Percentiles rank a stretch among this genome's conserved stretches.
Evolutionary conservation across 2,113 vertebrate genomes (phyloP).

Genomic region (Sceloporus undulatus): DNA sequence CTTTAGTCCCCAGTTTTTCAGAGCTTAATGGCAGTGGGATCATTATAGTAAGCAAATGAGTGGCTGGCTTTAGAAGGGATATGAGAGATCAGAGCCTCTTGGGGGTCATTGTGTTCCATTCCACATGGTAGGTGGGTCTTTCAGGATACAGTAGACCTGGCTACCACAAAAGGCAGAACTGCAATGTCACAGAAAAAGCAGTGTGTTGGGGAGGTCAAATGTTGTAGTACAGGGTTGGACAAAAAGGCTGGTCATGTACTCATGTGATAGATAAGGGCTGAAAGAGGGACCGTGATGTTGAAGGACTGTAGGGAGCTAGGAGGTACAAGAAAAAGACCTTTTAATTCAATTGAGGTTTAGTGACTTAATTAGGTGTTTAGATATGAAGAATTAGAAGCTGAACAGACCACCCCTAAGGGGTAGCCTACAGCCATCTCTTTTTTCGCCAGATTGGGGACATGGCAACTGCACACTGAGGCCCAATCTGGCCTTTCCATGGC

Average conservation of each 20-base stretch:
- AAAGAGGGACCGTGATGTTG: neutral
- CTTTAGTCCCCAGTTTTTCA: constrained; percentile 1
- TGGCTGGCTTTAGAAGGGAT: neutral
- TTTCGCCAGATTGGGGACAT: no score
- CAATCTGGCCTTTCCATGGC: no score
- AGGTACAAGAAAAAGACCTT: neutral
- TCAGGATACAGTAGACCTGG: neutral
- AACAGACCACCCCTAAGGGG: no score
- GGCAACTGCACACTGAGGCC: no score
- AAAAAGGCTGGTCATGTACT: neutral
- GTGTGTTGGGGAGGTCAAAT: neutral
- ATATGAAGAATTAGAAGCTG: no score
- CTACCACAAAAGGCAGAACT: neutral
- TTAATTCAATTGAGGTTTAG: neutral
- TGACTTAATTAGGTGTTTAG: no score
- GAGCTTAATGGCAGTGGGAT: neutral
- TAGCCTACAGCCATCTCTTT: no score
- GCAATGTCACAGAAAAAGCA: neutral
- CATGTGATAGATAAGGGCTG: neutral
- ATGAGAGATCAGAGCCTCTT: neutral
- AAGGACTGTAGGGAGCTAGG: neutral
- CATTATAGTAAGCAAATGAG: neutral
- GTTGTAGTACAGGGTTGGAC: neutral
- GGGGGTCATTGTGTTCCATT: neutral
- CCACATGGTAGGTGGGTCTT: no score